Conservation (phyloP, 1,140 invertebrate genomes). For the Gerris buenoi region DNA sequence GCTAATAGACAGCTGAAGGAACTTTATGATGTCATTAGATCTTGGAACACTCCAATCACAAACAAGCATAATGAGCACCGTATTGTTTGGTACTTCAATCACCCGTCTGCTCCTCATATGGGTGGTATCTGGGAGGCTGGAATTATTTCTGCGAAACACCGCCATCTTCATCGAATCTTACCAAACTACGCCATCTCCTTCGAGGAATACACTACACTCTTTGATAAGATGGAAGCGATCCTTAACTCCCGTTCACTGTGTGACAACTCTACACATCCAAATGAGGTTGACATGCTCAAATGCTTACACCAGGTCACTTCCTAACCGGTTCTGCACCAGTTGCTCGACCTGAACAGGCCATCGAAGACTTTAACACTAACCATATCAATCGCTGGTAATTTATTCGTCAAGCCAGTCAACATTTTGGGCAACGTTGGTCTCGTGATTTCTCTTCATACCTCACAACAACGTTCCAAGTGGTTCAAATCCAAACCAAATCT, state of each 20-base stretch:
- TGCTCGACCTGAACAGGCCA: constrained; percentile 20
- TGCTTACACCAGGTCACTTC: no score
- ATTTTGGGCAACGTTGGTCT: constrained; percentile 14
- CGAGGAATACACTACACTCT: constrained; percentile 24
- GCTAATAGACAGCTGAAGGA: constrained; percentile 23
- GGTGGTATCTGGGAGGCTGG: constrained; percentile 27
- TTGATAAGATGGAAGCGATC: constrained; percentile 23
- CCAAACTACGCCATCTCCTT: constrained; percentile 16
- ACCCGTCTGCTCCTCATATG: constrained; percentile 23
- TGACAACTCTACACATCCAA: background rate
- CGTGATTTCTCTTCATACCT: constrained; percentile 9
- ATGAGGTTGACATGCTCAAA: constrained; percentile 10
- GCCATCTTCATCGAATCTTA: constrained; percentile 17
- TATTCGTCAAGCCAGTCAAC: no score
- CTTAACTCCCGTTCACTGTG: no score
- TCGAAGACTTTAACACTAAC: constrained; percentile 16
- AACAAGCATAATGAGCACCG: background rate
- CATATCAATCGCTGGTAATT: background rate
- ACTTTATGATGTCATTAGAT: constrained; percentile 11
- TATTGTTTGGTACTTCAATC: constrained; percentile 6
- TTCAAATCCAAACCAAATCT: no score
- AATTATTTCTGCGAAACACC: constrained; percentile 27
- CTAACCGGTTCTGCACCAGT: no score
- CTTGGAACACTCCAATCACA: background rate
- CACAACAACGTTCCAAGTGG: constrained; percentile 8